Conservation (phyloP, 2,113 vertebrate species). For the Smithornis capensis region DNA sequence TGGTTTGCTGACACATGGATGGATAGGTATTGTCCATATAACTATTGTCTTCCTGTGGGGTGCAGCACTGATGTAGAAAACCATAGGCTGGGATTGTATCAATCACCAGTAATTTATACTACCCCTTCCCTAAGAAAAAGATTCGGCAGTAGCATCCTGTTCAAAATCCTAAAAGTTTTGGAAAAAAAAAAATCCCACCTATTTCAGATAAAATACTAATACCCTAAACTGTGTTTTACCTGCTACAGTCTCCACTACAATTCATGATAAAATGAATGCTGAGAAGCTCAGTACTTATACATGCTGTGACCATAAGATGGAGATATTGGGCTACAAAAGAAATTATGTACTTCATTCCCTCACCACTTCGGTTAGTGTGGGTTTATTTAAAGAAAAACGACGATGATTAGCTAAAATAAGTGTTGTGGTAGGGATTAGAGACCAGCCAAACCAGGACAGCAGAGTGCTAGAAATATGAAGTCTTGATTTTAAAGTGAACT, state of each 20-base stretch:
- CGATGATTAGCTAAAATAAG: conserved; percentile 5
- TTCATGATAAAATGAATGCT: background rate
- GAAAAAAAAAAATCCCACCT: background rate
- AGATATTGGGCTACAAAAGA: conserved; percentile 65
- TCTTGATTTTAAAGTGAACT: background rate
- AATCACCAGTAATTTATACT: background rate
- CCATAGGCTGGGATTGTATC: background rate
- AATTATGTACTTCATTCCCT: background rate
- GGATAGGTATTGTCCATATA: background rate
- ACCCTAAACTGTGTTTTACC: background rate
- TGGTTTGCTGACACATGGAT: background rate
- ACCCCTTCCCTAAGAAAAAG: background rate
- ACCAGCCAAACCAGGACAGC: background rate
- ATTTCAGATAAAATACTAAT: background rate
- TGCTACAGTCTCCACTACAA: background rate
- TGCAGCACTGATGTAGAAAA: background rate
- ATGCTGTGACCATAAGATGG: conserved; percentile 68
- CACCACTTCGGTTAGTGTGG: background rate
- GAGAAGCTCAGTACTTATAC: background rate
- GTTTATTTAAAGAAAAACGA: background rate
- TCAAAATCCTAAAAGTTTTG: background rate
- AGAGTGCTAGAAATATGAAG: background rate
- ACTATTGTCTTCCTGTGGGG: background rate
- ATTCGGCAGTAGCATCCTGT: background rate
- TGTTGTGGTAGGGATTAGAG: background rate